These are phyloP conservation scores for Pollenia labialis DNA, from an alignment of 2,888 invertebrate species.

Conservation along the genomic window DNA sequence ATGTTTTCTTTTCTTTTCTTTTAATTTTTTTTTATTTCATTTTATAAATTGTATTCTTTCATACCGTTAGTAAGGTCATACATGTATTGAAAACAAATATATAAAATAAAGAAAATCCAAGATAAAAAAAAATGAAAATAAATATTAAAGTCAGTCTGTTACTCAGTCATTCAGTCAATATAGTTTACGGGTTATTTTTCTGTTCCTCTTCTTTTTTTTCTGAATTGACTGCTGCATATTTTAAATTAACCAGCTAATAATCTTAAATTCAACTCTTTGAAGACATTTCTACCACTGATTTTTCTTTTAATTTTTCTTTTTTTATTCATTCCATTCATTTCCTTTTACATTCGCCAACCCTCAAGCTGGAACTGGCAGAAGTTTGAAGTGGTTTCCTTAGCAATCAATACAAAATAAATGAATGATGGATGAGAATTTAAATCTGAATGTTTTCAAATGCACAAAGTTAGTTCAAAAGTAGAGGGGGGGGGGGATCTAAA, in stretches of 20 bases:
- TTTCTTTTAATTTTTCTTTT: conserved; percentile 2
- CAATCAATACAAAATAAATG: conserved; percentile 48
- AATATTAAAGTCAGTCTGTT: conserved; percentile 58
- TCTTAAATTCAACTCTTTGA: conserved; percentile 18
- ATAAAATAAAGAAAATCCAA: conserved; percentile 13
- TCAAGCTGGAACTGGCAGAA: conserved; percentile 13
- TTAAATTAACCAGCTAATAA: conserved; percentile 63
- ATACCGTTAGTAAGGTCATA: conserved; percentile 68
- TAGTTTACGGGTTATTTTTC: conserved; percentile 40
- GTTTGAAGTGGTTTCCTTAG: conserved; percentile 18
- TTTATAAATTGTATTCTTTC: conserved; percentile 36
- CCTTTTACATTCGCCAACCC: conserved; percentile 34
- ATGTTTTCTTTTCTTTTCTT: not conserved
- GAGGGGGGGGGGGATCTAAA: not conserved
- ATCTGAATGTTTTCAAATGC: conserved; percentile 28
- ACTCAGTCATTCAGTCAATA: conserved; percentile 65
- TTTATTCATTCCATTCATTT: conserved; percentile 10
- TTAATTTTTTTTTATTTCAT: not conserved
- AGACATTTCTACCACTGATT: conserved; percentile 36
- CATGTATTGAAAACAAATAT: conserved; percentile 43
- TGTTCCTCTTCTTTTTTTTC: not conserved
- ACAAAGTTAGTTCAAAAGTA: conserved; percentile 16
- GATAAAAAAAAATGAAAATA: conserved; percentile 33
- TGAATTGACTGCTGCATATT: conserved; percentile 32
- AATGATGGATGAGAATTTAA: conserved; percentile 62